Percentiles rank a stretch among this genome's conserved stretches.
Evolutionary conservation across 2,797 vertebrate species (phyloP).

Genomic region (Aulostomus chinensis): DNA sequence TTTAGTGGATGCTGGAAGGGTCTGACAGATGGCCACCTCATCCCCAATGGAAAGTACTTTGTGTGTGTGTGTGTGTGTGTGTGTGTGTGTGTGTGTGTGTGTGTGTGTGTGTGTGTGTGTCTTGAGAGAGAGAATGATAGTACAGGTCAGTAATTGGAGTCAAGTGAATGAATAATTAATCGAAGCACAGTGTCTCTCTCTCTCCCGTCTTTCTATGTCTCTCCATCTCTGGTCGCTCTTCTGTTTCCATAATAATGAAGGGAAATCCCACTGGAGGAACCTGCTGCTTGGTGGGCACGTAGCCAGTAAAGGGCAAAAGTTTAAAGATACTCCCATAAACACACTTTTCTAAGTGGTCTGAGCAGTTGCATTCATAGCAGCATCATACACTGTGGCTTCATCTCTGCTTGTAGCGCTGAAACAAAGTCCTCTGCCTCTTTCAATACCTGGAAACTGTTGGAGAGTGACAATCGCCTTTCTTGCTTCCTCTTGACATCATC

Average conservation of each 20-base stretch:
- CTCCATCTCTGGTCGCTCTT: slow-evolving; percentile 2
- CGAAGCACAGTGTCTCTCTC: slow-evolving; percentile 15
- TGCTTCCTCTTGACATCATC: slow-evolving; percentile 67
- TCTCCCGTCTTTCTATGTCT: slow-evolving; percentile 1
- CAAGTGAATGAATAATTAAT: slow-evolving; percentile 69
- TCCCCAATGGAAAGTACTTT: slow-evolving; percentile 21
- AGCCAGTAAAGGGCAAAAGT: slow-evolving; percentile 30
- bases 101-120: neutral
- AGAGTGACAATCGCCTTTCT: slow-evolving; percentile 35
- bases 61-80: slow-evolving; percentile 7
- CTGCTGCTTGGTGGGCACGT: slow-evolving; percentile 24
- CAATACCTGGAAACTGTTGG: slow-evolving; percentile 58
- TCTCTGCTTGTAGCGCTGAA: slow-evolving; percentile 4
- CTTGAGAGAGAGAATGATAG: neutral
- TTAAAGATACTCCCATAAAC: slow-evolving; percentile 15
- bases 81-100: slow-evolving; percentile 3
- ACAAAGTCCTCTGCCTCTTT: slow-evolving; percentile 39
- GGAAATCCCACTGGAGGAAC: slow-evolving; percentile 31
- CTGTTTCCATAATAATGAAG: slow-evolving; percentile 37
- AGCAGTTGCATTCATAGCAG: neutral
- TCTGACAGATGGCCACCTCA: too few species aligned
- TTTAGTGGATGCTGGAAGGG: too few species aligned
- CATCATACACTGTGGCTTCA: too few species aligned
- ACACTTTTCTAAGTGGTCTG: neutral
- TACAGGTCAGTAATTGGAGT: slow-evolving; percentile 65